Evolutionary conservation across 2,888 invertebrate genomes (phyloP), one percentile per base, ranked within the genome.

Genomic region (Anthophora plumipes): DNA sequence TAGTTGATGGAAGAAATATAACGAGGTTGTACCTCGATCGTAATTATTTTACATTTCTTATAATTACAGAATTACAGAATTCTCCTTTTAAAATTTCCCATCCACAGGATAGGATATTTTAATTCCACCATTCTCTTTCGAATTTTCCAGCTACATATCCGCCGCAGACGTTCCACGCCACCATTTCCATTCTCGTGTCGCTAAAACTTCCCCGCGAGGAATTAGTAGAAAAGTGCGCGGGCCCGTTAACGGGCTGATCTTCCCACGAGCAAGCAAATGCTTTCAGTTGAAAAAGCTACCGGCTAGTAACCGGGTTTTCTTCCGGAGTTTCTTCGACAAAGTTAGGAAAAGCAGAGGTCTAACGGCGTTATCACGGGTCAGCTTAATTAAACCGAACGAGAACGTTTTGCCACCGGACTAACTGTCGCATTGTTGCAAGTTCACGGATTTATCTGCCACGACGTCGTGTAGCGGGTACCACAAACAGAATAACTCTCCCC

Each of bases 311-410:
- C 31, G 59, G 12, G 31, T 57, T 43, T 64, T 71, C 68, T 52
- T 50, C 20, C 31, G 4, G 43, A 57, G 55, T 67, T 71, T 20
- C 66, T 25, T n/a, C 50, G 25, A 52, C 20, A 68, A 73, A 71
- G 60, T 77, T 73, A 22, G 73, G 59, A 73, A 63, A 31, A 31
- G 31, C 74, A 41, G 66, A 73, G 67, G 60, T 80, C 75, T 57
- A 75, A 76, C 61, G 61, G 64, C 67, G 70, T 31, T 52, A 72
- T 37, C 72, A 39, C 76, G 59, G 75, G 80, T 83, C 67, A 66
- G 77, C 61, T 81, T 87, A 84, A 87, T 86, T 86, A 87, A 84
- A 76, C 64, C 66, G n/a, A n/a, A 11, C 46, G 48, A 41, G 59
- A 76, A 86, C 75, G 75, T 74, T 72, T 84, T 61, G 25, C 37